Evolutionary conservation across 2,797 vertebrate genomes (phyloP).

Genomic region (Sebastes trivittatus): DNA sequence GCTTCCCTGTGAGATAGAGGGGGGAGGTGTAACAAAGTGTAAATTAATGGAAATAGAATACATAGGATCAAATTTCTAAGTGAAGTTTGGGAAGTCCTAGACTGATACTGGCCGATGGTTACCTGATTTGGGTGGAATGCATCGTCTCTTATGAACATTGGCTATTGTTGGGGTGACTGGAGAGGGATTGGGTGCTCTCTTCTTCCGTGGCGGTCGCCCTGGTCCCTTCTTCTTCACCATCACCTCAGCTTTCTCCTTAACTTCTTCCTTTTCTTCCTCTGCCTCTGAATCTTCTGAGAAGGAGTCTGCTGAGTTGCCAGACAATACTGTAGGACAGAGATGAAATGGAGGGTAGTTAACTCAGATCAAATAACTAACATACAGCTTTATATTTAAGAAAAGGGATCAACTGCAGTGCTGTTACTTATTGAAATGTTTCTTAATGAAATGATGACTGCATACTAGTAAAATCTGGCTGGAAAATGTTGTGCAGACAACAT

Average conservation of each 20-base stretch:
- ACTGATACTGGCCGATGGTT: neutral
- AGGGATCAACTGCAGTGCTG: neutral
- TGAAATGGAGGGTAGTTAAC: neutral
- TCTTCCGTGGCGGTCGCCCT: constrained; percentile 73
- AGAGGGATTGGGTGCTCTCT: constrained; percentile 41
- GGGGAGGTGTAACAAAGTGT: neutral
- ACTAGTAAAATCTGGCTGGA: neutral
- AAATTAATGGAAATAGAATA: neutral
- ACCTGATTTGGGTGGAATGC: constrained; percentile 83
- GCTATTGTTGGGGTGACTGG: constrained; percentile 50
- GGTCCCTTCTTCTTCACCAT: constrained; percentile 75
- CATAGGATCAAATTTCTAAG: neutral
- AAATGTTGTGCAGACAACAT: neutral
- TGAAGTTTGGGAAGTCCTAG: too few relatives aligned
- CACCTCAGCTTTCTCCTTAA: constrained; percentile 68
- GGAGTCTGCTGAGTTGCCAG: constrained; percentile 83
- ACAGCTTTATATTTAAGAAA: neutral
- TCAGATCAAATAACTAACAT: neutral
- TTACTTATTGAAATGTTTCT: neutral
- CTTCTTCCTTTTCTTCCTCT: constrained; percentile 72
- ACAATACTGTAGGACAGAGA: constrained; percentile 77
- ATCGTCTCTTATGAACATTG: constrained; percentile 73
- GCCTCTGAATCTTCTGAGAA: constrained; percentile 81
- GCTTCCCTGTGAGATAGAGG: constrained; percentile 74
- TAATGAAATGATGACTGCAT: neutral